Base-by-base conservation (phyloP, 2,888 invertebrate genomes). In the Brachylomia viminalis region DNA sequence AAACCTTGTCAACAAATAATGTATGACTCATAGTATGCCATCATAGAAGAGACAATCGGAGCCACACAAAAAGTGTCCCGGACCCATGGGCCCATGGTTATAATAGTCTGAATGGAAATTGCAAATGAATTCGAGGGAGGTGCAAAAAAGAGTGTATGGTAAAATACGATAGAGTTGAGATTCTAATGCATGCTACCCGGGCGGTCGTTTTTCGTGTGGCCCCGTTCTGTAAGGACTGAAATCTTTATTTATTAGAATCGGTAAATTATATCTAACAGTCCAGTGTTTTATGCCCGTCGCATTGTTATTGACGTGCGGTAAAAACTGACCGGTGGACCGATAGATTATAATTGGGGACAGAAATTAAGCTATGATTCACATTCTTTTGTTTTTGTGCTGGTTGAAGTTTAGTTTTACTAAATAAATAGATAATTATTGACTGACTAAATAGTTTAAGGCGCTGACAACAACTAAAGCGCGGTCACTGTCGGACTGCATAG, bases 161-260 rank as follows among this genome's bases (percentile, higher is more conserved):
- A 95, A 95, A 94, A 95, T 92, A 93, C 94, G 94, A 95, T 95
- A 96, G 95, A 94, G 92, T 93, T 91, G 90, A 92, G 91, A 94
- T 95, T 94, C 93, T 93, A 95, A 95, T 95, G 91, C 90, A 93
- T 91, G 90, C 96, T 91, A 92, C 92, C 92, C 95, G 94, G 96
- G 96, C 94, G 96, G 96, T 95, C 95, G 92, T 96, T 96, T 96
- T 96, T 96, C 91, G 92, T 91, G 87, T 88, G 88, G 86, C 79
- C 90, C 90, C 90, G 87, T 90, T 92, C 91, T 92, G 91, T 93
- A 94, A 92, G 91, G 92, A 90, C 93, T 94, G 90, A 95, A 96
- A 96, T 96, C 96, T 96, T 96, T 96, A 96, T 96, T 96, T 96
- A 96, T 96, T 96, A 96, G 96, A 94, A 94, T 93, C 94, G 91